Evolutionary conservation across 2,888 invertebrate species (phyloP), one percentile per base, ranked within the genome.

Genomic region (Clostera curtula): DNA sequence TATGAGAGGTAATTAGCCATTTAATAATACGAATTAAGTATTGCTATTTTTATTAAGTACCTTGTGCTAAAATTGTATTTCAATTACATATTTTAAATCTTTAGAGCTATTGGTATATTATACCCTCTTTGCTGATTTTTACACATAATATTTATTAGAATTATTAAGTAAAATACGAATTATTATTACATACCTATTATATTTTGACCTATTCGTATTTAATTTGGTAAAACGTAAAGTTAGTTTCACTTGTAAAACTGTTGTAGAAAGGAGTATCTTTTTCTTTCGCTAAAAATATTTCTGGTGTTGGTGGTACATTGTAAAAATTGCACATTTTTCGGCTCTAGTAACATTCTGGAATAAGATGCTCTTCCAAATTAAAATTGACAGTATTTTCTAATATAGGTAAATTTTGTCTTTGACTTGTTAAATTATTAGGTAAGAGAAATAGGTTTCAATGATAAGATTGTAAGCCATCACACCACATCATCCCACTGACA

Each of bases 261-360:
- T 38, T 63, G 49, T 63, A 57, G 44, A 55, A 54, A 64, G 51
- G 74, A 68, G 75, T 72, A 71, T 72, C 70, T 74, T 68, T 59
- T 70, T 75, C 67, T 43, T 7, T n/a, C 13, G 12, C 35, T 34
- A n/a, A n/a, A 12, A 12, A 12, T 12, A 12, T n/a, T 18, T 5
- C 36, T 36, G 39, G 46, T 55, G 48, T 34, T 42, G 54, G 47
- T 48, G 46, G 45, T 48, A 40, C 43, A 37, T 34, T 46, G 27
- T 35, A 36, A 46, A 45, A 12, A 41, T 25, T 21, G 31, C 43
- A 31, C 30, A 32, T 28, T 25, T 35, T 43, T 44, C 33, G 10
- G 34, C 20, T 31, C 23, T 40, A 29, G 24, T 24, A 35, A 36
- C 25, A 10, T 36, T 31, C 37, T 48, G 43, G 68, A 68, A 59